Evolutionary conservation across 2,797 vertebrate species (phyloP).

Genomic region (Acrocephalus scirpaceus): DNA sequence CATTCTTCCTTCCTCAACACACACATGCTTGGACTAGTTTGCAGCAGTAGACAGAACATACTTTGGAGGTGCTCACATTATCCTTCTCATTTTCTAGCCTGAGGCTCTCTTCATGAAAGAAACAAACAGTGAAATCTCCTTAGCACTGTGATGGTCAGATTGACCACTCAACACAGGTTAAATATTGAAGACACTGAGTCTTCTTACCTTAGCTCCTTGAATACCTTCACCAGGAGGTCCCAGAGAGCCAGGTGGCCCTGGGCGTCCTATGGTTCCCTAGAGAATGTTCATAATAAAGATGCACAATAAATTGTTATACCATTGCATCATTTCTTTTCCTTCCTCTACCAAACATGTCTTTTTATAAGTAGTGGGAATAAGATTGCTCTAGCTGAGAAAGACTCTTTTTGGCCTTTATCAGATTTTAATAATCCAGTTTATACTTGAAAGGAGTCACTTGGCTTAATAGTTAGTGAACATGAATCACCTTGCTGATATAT

Average conservation of each 20-base stretch:
- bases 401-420: background rate
- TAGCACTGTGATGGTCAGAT: background rate
- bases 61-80: background rate
- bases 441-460: background rate
- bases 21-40: background rate
- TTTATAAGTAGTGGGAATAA: background rate
- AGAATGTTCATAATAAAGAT: conserved; percentile 9
- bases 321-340: background rate
- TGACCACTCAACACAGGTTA: background rate
- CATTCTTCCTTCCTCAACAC: background rate
- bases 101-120: background rate
- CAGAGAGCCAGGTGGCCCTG: conserved; percentile 80
- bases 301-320: background rate
- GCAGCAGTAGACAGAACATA: background rate
- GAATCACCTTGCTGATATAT: background rate
- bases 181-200: background rate
- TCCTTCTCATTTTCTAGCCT: background rate
- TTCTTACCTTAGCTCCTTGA: conserved; percentile 89
- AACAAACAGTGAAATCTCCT: background rate
- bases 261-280: conserved; percentile 84
- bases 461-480: background rate
- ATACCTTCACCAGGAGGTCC: conserved; percentile 88
- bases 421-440: background rate
- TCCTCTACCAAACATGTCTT: background rate
- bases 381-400: background rate